Percentiles rank a stretch among this genome's conserved stretches.
phyloP scores from a whole-genome alignment of 1,140 invertebrate species.

The Oedothorax gibbosus region DNA sequence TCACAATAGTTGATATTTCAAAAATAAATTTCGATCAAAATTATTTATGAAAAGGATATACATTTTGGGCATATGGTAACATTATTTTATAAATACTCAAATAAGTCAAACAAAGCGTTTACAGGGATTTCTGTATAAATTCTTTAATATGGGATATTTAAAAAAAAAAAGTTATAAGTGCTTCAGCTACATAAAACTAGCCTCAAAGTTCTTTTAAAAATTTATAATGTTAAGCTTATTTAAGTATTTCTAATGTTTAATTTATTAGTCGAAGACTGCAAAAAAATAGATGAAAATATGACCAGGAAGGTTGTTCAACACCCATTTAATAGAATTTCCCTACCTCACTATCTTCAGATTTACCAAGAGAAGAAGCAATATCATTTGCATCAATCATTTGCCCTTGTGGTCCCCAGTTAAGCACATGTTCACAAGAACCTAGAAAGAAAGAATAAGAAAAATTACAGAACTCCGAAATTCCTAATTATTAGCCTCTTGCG shows the following conservation, averaged over 20 bases:
- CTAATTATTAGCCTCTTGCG: no score
- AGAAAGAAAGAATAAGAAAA: neutral
- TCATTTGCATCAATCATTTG: neutral
- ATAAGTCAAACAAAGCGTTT: neutral
- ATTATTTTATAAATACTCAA: neutral
- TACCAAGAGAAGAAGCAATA: neutral
- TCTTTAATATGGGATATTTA: neutral
- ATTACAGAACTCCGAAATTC: neutral
- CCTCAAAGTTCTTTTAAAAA: no score
- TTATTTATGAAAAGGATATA: no score
- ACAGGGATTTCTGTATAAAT: neutral
- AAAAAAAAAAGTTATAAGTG: neutral
- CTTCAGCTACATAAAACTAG: neutral
- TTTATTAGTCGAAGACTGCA: no score
- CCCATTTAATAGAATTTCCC: no score
- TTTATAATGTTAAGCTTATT: no score
- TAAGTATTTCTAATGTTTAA: no score
- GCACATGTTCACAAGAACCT: constrained; percentile 28
- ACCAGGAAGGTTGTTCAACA: no score
- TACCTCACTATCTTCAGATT: constrained; percentile 24
- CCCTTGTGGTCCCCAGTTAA: neutral
- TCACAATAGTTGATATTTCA: no score
- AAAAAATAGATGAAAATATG: no score
- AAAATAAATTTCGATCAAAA: no score
- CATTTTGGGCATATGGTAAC: no score